Evolutionary conservation across 2,797 vertebrate genomes (phyloP), one percentile per base, ranked within the genome.

Genomic region (Sebastes baramenuke): DNA sequence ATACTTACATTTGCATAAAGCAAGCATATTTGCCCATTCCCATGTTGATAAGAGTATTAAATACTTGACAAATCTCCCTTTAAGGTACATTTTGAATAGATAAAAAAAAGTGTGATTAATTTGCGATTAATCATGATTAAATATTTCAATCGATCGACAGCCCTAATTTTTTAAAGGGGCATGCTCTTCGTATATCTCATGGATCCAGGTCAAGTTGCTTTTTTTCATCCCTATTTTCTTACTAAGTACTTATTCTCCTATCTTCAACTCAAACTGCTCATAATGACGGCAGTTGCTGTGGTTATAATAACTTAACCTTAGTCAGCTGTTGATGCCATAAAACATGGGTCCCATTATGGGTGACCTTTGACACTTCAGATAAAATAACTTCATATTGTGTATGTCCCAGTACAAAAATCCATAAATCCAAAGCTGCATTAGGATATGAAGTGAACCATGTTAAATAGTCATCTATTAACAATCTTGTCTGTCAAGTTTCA

Each of bases 401-500:
- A 12, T 52, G n/a, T 24, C 32, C 25, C 11, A 1, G 18, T 20
- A 7, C 7, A 67, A 24, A 46, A 3, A 2, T 32, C 12, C 14
- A 9, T 52, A 25, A 32, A 32, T 67, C 32, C 20, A 11, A 4
- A 27, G 66, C 16, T 72, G 22, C 16, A 46, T 22, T 16, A 49
- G 34, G 18, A 24, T 25, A 25, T 56, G 10, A n/a, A 7, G 2
- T 52, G 20, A 69, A 32, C 38, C 8, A 6, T 24, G 20, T 74
- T 32, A 32, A 62, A 55, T 11, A 62, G 46, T 65, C 32, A 56
- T 67, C 29, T 72, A 36, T 22, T 75, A 62, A 56, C 25, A 27
- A 20, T 42, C 13, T 42, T 42, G 38, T 34, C 61, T 22, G 12
- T n/a, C 14, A 8, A 29, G 6, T 14, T 54, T 22, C 7, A 30